phyloP scores from a whole-genome alignment of 2,113 vertebrate species.

The Condylura cristata region DNA sequence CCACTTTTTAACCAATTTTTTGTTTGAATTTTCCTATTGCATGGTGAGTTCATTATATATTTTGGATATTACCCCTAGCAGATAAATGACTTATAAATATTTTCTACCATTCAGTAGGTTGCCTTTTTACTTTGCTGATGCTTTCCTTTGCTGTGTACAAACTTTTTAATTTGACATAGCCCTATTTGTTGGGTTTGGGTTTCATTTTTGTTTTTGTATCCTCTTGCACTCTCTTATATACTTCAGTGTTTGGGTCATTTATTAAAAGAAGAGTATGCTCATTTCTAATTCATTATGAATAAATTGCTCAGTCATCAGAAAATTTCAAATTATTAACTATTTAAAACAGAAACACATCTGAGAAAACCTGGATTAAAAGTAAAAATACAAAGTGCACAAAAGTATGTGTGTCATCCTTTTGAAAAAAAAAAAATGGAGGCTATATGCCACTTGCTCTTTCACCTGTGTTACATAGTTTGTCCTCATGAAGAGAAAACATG shows the following conservation, averaged over 20 bases:
- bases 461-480: background rate
- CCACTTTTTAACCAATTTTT: too few relatives aligned
- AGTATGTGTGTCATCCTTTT: background rate
- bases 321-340: background rate
- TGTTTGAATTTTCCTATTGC: too few relatives aligned
- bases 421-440: conserved; percentile 20
- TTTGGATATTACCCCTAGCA: too few relatives aligned
- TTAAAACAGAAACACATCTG: background rate
- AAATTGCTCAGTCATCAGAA: background rate
- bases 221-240: background rate
- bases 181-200: background rate
- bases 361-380: background rate
- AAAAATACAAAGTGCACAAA: background rate
- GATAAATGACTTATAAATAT: too few relatives aligned
- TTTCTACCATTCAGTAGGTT: too few relatives aligned
- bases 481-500: conserved; percentile 15
- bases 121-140: too few relatives aligned
- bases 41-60: too few relatives aligned
- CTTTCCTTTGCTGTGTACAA: too few relatives aligned
- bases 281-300: background rate
- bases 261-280: background rate
- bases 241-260: background rate
- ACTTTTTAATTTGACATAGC: too few relatives aligned
- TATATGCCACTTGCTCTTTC: background rate
- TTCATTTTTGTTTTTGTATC: too few relatives aligned